Evolutionary conservation across 2,113 vertebrate species (phyloP).

Genomic region (Chionomys nivalis): DNA sequence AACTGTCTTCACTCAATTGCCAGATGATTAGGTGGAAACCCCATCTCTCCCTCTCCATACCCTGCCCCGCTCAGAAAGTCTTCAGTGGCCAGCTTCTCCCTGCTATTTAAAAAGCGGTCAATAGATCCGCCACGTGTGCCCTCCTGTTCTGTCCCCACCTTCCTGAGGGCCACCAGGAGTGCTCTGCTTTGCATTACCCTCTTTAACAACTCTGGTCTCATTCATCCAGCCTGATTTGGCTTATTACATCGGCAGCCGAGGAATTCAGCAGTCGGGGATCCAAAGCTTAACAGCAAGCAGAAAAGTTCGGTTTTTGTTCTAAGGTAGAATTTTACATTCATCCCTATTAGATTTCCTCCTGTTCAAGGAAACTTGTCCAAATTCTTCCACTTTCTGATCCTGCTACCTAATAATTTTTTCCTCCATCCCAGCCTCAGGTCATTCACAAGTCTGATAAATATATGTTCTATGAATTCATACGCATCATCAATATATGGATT

Average conservation of each 20-base stretch:
- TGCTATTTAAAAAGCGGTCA: too few species aligned
- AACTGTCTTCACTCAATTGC: background rate
- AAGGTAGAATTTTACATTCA: conserved; percentile 37
- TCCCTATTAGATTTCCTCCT: conserved; percentile 47
- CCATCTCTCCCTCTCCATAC: too few species aligned
- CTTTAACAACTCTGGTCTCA: too few species aligned
- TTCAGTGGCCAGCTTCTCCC: too few species aligned
- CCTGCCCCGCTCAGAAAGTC: too few species aligned
- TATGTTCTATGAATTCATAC: conserved; percentile 23
- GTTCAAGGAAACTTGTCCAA: conserved; percentile 59
- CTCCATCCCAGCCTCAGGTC: conserved; percentile 35
- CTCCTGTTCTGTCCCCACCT: too few species aligned
- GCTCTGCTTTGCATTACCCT: too few species aligned
- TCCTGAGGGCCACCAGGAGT: too few species aligned
- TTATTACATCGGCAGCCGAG: too few species aligned
- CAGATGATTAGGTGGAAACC: background rate
- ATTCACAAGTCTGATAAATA: conserved; percentile 65
- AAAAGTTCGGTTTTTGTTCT: background rate
- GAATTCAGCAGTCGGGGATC: too few species aligned
- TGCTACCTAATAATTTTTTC: conserved; percentile 48
- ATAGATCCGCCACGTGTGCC: too few species aligned
- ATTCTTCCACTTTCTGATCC: conserved; percentile 63
- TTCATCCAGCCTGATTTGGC: too few species aligned
- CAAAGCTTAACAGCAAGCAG: background rate
- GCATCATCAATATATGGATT: conserved; percentile 31